Percentiles rank a stretch among this genome's conserved stretches.
phyloP scores from a whole-genome alignment of 2,113 vertebrate genomes.

The Ochotona curzoniae region DNA sequence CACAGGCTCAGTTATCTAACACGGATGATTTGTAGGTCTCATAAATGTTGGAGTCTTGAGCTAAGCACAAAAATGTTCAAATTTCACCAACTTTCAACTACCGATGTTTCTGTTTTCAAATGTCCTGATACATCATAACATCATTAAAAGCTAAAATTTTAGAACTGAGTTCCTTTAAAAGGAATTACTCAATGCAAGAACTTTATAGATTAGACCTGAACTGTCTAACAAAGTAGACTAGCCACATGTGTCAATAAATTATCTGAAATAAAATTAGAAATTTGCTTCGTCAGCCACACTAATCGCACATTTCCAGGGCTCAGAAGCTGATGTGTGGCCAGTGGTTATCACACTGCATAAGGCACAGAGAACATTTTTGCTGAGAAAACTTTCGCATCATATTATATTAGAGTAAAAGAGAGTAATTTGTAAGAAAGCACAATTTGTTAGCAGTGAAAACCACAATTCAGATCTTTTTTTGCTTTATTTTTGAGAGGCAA shows the following conservation, averaged over 20 bases:
- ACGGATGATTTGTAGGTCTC: background rate
- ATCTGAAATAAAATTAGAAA: constrained; percentile 14
- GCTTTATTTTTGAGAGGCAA: too few relatives aligned
- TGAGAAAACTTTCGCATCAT: background rate
- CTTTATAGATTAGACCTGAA: background rate
- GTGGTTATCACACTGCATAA: background rate
- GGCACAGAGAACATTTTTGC: background rate
- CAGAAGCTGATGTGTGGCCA: background rate
- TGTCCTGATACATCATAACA: background rate
- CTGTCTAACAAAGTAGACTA: background rate
- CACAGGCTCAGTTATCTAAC: constrained; percentile 7
- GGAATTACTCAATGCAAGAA: background rate
- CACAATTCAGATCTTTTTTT: background rate
- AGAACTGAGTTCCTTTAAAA: background rate
- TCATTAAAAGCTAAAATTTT: constrained; percentile 34
- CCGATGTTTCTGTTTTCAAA: constrained; percentile 7
- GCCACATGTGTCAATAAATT: background rate
- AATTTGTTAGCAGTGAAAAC: background rate
- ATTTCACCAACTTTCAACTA: background rate
- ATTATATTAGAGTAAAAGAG: background rate
- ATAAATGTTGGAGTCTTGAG: background rate
- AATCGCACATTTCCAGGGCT: background rate
- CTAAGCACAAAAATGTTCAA: background rate
- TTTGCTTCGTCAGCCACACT: background rate
- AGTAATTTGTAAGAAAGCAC: background rate